Evolutionary conservation across 2,888 invertebrate species (phyloP), one percentile per base, ranked within the genome.

Genomic region (Corbicula japonica): DNA sequence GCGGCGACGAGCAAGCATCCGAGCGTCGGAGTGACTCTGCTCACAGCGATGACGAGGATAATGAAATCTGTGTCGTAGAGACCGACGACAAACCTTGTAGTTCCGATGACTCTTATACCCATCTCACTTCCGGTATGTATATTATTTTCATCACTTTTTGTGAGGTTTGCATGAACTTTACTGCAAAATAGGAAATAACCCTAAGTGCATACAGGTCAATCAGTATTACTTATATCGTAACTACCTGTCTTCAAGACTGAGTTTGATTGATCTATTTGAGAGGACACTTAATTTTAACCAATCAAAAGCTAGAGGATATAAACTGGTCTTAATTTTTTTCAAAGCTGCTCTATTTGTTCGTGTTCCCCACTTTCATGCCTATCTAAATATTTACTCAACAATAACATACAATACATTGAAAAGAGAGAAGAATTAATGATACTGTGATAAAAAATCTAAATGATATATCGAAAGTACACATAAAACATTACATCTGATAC

Each of bases 21-120:
- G 75, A 76, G 32, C 76, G 71, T 63, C 63, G 71, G 10, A 81
- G 84, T 76, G 83, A 85, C 56, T 62, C 76, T 30, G 76, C 83
- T 44, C 83, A 85, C 35, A 86, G 85, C 76, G 87, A 88, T 56
- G 87, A 87, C 21, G 89, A 90, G 48, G 86, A 89, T 41, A 84
- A 86, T 68, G 89, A 90, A 71, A 89, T 90, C 32, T 89, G 89
- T 75, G 90, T 90, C 61, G 90, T 87, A 30, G 89, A 88, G 56
- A 83, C 83, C 26, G 89, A 89, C 79, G 88, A 88, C 41, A 81
- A 81, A 61, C 83, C 82, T 28, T 82, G 84, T 32, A 83, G 69
- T 48, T 73, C 84, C 35, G 83, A 84, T 56, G 81, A 80, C 35
- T 83, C 85, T 1, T 82, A 82, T 15, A 78, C 85, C 26, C 82